Percentiles rank a stretch among this genome's conserved stretches.
Conservation (phyloP, 1,140 invertebrate species). For the Tachypleus tridentatus region DNA sequence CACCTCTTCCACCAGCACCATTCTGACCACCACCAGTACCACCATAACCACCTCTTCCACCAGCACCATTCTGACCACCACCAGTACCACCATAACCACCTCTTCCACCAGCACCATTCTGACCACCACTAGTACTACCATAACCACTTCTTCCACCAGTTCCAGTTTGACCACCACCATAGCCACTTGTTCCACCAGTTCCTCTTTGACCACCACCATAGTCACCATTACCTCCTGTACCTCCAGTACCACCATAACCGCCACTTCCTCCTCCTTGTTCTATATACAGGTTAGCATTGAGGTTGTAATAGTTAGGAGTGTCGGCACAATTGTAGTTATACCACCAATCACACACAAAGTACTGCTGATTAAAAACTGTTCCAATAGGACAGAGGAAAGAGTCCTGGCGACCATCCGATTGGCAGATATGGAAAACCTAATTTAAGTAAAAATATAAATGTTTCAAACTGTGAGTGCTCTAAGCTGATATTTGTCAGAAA, state of each 20-base stretch:
- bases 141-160: slow-evolving; percentile 32
- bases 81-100: background rate
- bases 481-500: background rate
- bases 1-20: background rate
- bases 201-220: slow-evolving; percentile 30
- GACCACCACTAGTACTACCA: slow-evolving; percentile 21
- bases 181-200: slow-evolving; percentile 23
- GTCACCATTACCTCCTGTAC: slow-evolving; percentile 21
- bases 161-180: slow-evolving; percentile 21
- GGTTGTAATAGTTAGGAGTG: slow-evolving; percentile 42
- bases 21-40: background rate
- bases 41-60: background rate
- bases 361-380: slow-evolving; percentile 35
- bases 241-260: slow-evolving; percentile 25
- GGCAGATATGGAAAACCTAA: slow-evolving; percentile 36
- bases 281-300: slow-evolving; percentile 34
- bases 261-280: slow-evolving; percentile 22
- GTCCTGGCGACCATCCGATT: slow-evolving; percentile 28
- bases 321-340: slow-evolving; percentile 68
- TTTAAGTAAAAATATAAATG: background rate
- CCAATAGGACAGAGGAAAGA: slow-evolving; percentile 37
- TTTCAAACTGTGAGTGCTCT: background rate
- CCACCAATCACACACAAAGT: slow-evolving; percentile 55
- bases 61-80: slow-evolving; percentile 1
- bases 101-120: slow-evolving; percentile 6